Evolutionary conservation across 2,797 vertebrate species (phyloP), one percentile per base, ranked within the genome.

Genomic region (Aphelocoma californica): DNA sequence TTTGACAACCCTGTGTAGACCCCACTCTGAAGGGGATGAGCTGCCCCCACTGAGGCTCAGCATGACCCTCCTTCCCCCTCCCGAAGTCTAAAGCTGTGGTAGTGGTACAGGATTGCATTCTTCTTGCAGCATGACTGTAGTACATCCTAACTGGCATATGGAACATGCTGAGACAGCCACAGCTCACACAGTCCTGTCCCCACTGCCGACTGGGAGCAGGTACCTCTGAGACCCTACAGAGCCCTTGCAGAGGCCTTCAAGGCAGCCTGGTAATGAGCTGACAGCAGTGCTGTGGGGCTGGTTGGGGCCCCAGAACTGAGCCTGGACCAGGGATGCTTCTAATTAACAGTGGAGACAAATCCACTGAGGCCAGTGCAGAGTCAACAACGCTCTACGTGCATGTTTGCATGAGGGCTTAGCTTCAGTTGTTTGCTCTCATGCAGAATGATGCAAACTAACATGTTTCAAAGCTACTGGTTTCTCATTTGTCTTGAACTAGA

Each of bases 91-190:
- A 84, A 61, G 40, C 60, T 56, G 25, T 2, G 3, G 29, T 24
- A 9, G 15, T 6, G 23, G 23, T 14, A 16, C 0, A 0, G 61
- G 28, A 38, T 19, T 1, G 0, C 0, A 0, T 50, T 56, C 26
- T 18, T 77, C 84, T 44, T 45, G 18, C 9, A 21, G 72, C 13
- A 17, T 2, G 10, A 14, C 16, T 8, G 18, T 11, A 12, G 26
- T 8, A 38, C 28, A 8, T 47, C 50, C 40, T 12, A 5, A 15
- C 42, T 3, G 2, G 26, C 3, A 2, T 4, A 29, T 1, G 6
- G 36, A 65, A 34, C 0, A 0, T 36, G 28, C 31, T 25, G 60
- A 75, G 64, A 18, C 2, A 14, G 50, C 24, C 36, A 54, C 51
- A 36, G 38, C 53, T 66, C 25, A 8, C 3, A 2, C 9, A 31